Conservation (phyloP, 2,888 invertebrate genomes). For the Ophion obscuratus region DNA sequence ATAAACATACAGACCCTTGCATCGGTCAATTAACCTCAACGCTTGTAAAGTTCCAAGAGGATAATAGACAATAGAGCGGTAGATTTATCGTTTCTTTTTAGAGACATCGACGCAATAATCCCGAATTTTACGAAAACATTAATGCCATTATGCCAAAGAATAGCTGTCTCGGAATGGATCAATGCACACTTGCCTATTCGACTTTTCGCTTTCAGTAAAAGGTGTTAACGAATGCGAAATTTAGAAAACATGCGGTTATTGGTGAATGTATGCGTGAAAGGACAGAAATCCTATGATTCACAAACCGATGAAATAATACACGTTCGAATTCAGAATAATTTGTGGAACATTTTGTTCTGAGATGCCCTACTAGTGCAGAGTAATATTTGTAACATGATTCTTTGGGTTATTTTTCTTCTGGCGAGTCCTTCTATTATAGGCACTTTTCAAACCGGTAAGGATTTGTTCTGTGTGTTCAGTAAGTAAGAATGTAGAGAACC, state of each 20-base stretch:
- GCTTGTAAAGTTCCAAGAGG: not conserved
- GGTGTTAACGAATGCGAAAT: not conserved
- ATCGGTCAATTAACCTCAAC: constrained; percentile 9
- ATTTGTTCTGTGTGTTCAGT: not conserved
- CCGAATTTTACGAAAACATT: not conserved
- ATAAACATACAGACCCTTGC: not conserved
- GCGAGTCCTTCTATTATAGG: constrained; percentile 26
- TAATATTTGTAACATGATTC: constrained; percentile 49
- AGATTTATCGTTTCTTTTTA: not conserved
- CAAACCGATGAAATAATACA: constrained; percentile 37
- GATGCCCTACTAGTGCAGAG: constrained; percentile 10
- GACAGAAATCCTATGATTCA: constrained; percentile 25
- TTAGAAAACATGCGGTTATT: constrained; percentile 30
- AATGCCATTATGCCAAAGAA: not conserved
- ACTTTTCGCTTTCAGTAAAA: not conserved
- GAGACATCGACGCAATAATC: not conserved
- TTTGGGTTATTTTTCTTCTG: constrained; percentile 49
- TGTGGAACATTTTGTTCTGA: constrained; percentile 15
- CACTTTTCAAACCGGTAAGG: constrained; percentile 48
- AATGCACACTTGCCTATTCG: not conserved
- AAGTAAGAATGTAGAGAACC: not conserved
- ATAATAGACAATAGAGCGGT: not conserved
- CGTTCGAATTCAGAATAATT: not conserved
- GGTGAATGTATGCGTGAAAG: constrained; percentile 19
- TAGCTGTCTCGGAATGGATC: not conserved